phyloP scores from a whole-genome alignment of 2,888 invertebrate species.

The Ephialtes manifestator region DNA sequence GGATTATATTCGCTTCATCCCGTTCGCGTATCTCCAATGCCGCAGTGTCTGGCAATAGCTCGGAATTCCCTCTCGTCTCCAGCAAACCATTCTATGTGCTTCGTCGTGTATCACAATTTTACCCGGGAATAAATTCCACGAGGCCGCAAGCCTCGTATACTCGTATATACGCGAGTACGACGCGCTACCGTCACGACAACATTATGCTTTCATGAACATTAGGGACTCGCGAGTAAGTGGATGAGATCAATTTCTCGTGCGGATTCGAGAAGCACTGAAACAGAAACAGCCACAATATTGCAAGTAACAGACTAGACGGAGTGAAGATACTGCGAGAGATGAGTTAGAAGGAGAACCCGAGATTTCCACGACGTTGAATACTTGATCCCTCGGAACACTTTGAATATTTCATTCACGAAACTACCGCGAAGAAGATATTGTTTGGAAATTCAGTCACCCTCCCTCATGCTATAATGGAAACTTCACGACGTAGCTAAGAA shows the following conservation, averaged over 20 bases:
- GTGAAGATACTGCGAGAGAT: constrained; percentile 18
- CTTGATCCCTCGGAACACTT: constrained; percentile 47
- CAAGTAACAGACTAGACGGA: constrained; percentile 25
- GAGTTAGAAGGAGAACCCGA: constrained; percentile 52
- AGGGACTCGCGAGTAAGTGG: constrained; percentile 72
- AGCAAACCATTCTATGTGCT: constrained; percentile 14
- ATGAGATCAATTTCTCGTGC: constrained; percentile 72
- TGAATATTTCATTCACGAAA: constrained; percentile 63
- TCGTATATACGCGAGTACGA: constrained; percentile 23
- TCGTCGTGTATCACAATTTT: constrained; percentile 64
- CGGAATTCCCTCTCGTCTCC: constrained; percentile 23
- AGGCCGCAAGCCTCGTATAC: constrained; percentile 57
- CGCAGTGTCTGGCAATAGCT: constrained; percentile 17
- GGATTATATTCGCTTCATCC: constrained; percentile 77
- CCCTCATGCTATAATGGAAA: background rate
- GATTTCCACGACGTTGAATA: constrained; percentile 45
- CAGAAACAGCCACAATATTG: constrained; percentile 17
- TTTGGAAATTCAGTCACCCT: constrained; percentile 50
- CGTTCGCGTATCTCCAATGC: constrained; percentile 48
- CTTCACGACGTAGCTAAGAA: constrained; percentile 1
- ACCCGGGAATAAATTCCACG: constrained; percentile 67
- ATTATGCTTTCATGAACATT: constrained; percentile 75
- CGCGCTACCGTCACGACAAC: constrained; percentile 68
- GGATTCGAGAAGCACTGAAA: constrained; percentile 53
- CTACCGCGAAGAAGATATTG: constrained; percentile 57